A percentile compares a stretch with the other conserved stretches of the same genome.
Conservation (phyloP, 2,113 vertebrate species). For the Carassius gibelio region DNA sequence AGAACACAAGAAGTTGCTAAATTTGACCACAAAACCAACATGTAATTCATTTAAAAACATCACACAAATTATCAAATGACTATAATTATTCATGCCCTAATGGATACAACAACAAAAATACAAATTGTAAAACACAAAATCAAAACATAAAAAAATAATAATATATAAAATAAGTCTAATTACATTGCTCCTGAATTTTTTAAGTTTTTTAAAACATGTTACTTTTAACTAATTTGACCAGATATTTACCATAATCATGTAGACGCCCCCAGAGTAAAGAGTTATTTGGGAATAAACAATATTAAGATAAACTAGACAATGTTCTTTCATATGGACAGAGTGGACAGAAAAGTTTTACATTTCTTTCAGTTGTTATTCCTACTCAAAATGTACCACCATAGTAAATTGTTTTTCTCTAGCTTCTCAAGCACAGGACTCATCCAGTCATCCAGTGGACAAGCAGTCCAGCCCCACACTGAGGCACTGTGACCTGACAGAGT, state of each 20-base stretch:
- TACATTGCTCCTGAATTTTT: not conserved
- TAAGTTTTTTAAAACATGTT: not conserved
- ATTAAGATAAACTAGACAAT: not conserved
- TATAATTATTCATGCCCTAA: too few species aligned
- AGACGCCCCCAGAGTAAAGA: too few species aligned
- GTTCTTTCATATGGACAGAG: not conserved
- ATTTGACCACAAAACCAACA: too few species aligned
- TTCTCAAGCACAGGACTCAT: constrained; percentile 21
- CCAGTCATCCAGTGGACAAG: constrained; percentile 31
- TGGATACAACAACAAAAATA: not conserved
- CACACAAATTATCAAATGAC: too few species aligned
- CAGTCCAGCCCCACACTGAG: not conserved
- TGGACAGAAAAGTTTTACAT: not conserved
- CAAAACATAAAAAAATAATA: not conserved
- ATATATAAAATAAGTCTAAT: not conserved
- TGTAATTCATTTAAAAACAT: too few species aligned
- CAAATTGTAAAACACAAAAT: not conserved
- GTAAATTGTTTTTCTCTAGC: not conserved
- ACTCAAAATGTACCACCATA: not conserved
- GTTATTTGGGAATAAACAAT: too few species aligned
- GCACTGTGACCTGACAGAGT: constrained; percentile 8
- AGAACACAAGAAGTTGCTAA: not conserved
- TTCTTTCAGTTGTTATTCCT: not conserved
- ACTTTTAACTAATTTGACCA: too few species aligned
- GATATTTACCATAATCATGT: too few species aligned